Evolutionary conservation across 2,797 vertebrate genomes (phyloP), one percentile per base, ranked within the genome.

Genomic region (Bradypus variegatus): DNA sequence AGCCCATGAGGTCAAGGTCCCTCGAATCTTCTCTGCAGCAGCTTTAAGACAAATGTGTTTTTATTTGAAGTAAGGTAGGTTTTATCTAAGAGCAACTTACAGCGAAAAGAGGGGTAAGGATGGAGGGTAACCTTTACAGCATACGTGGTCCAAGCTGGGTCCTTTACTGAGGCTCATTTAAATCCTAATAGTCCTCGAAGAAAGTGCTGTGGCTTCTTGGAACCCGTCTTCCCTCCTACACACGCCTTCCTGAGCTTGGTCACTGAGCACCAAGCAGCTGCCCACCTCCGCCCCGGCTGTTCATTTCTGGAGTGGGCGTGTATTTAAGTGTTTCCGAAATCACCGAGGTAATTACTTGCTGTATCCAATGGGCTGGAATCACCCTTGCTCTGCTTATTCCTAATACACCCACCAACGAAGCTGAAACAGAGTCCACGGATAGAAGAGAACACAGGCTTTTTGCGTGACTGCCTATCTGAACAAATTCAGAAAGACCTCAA

Each of bases 341-440:
- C 91, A 75, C 75, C 48, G 70, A 89, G 76, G 50, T 81, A 88
- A 94, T 88, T 41, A 83, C 86, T 53, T 60, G 45, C 89, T 60
- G 48, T 38, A 88, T 83, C 89, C 92, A 91, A 29, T 70, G 91
- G 73, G 38, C 82, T 89, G 79, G 89, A 90, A 91, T 94, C 89
- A 94, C 89, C 88, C 60, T 70, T 84, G 76, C 72, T 92, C 90
- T 41, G 48, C 65, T 58, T 55, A 41, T 64, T 95, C 85, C 89
- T 91, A 79, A 95, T 85, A 94, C 9, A 80, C 82, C 70, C 94
- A 86, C 83, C 91, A 80, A 90, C 67, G 58, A 50, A 85, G 85
- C 75, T 88, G 65, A 86, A 91, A 91, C 50, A 90, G 85, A 88
- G 62, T 92, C 45, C 33, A 19, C 75, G 25, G 76, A 67, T 0